phyloP scores from a whole-genome alignment of 2,888 invertebrate species.

The Cordilura impudica region DNA sequence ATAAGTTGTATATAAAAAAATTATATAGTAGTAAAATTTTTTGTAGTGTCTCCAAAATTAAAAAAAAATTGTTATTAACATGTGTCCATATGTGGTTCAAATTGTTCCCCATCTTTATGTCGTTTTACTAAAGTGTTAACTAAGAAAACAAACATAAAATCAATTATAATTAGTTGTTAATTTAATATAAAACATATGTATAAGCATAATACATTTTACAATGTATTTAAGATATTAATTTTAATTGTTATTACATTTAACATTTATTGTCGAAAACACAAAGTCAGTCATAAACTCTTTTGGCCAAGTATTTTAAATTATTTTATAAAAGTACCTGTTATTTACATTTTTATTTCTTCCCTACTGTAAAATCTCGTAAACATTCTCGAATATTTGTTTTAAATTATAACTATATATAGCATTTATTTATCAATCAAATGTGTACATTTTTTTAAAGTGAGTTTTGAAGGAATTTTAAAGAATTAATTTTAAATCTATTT shows the following conservation, averaged over 20 bases:
- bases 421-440: too few relatives aligned
- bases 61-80: slow-evolving; percentile 32
- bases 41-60: slow-evolving; percentile 31
- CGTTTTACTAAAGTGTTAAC: slow-evolving; percentile 16
- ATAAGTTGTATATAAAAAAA: slow-evolving; percentile 36
- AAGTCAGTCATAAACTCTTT: background rate
- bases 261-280: background rate
- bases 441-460: too few relatives aligned
- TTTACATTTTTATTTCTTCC: background rate
- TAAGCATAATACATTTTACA: background rate
- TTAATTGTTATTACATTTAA: background rate
- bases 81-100: slow-evolving; percentile 34
- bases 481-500: too few relatives aligned
- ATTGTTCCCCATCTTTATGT: slow-evolving; percentile 26
- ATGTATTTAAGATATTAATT: slow-evolving; percentile 10
- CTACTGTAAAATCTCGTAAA: background rate
- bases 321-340: background rate
- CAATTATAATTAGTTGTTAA: slow-evolving; percentile 18
- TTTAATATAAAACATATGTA: background rate
- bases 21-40: slow-evolving; percentile 33
- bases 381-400: background rate
- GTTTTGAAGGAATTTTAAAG: too few relatives aligned
- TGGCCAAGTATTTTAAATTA: background rate
- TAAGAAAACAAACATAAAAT: slow-evolving; percentile 10
- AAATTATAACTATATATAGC: background rate